A percentile compares a stretch with the other conserved stretches of the same genome.
These are phyloP conservation scores for Dendroctonus valens DNA, from an alignment of 1,140 invertebrate species.

Conservation along the genomic window DNA sequence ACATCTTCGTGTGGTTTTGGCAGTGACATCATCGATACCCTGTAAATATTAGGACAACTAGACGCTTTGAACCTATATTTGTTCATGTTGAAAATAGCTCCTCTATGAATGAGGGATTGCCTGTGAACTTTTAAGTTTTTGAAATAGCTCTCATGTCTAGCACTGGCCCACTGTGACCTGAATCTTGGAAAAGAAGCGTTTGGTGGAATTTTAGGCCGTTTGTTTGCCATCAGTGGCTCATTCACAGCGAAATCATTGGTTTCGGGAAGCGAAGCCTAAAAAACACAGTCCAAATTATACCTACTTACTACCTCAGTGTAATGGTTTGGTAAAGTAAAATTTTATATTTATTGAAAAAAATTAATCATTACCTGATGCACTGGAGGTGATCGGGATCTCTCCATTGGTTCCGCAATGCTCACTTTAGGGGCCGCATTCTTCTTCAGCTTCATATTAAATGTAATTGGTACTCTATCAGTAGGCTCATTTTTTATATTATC, in stretches of 20 bases:
- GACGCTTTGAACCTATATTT: constrained; percentile 80
- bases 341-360: background rate
- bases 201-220: constrained; percentile 16
- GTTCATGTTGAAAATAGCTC: constrained; percentile 76
- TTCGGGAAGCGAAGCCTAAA: constrained; percentile 40
- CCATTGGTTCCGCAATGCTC: background rate
- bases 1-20: constrained; percentile 73
- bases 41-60: constrained; percentile 86
- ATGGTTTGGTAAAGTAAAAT: too few species aligned
- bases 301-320: too few species aligned
- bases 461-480: constrained; percentile 55
- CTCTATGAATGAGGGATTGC: constrained; percentile 75
- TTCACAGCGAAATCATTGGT: constrained; percentile 20
- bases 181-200: constrained; percentile 53
- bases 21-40: constrained; percentile 85
- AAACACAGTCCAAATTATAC: background rate
- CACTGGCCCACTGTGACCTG: constrained; percentile 53
- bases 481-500: constrained; percentile 50
- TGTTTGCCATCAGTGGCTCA: constrained; percentile 36
- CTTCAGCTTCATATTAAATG: constrained; percentile 63
- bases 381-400: constrained; percentile 2
- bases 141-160: constrained; percentile 64
- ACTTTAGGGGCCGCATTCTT: constrained; percentile 25
- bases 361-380: constrained; percentile 36
- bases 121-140: constrained; percentile 73